phyloP scores from a whole-genome alignment of 2,113 vertebrate genomes.

The Narcine bancroftii region DNA sequence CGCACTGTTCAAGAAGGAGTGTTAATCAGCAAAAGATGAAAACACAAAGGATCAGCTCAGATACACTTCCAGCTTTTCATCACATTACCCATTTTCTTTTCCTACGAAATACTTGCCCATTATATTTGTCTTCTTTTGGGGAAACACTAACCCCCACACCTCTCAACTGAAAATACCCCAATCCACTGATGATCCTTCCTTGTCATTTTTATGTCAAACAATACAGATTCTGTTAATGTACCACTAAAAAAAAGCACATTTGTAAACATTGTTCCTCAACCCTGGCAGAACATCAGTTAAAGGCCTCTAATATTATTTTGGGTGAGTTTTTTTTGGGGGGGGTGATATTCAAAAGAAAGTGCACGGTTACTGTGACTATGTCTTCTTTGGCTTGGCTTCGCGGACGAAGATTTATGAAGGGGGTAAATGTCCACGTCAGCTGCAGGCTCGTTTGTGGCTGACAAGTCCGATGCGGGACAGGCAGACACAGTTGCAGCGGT shows the following conservation, averaged over 20 bases:
- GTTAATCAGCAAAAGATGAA: constrained; percentile 34
- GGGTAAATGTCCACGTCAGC: too few species aligned
- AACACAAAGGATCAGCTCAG: constrained; percentile 27
- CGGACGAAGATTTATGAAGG: too few species aligned
- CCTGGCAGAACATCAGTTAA: not conserved
- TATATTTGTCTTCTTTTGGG: not conserved
- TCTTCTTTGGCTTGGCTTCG: too few species aligned
- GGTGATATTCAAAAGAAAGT: not conserved
- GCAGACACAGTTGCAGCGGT: too few species aligned
- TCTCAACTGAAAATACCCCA: too few species aligned
- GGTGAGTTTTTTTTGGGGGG: not conserved
- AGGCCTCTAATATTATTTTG: not conserved
- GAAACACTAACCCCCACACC: not conserved
- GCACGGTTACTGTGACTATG: not conserved
- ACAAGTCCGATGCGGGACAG: too few species aligned
- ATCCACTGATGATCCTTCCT: not conserved
- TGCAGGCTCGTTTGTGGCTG: too few species aligned
- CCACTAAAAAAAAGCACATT: not conserved
- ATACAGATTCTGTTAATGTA: not conserved
- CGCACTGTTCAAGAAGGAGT: constrained; percentile 15
- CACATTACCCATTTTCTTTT: not conserved
- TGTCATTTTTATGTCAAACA: not conserved
- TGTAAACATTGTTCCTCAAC: not conserved
- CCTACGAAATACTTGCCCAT: not conserved
- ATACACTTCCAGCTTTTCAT: constrained; percentile 18